Base-by-base conservation (phyloP, 2,888 invertebrate genomes). In the Meta bourneti region DNA sequence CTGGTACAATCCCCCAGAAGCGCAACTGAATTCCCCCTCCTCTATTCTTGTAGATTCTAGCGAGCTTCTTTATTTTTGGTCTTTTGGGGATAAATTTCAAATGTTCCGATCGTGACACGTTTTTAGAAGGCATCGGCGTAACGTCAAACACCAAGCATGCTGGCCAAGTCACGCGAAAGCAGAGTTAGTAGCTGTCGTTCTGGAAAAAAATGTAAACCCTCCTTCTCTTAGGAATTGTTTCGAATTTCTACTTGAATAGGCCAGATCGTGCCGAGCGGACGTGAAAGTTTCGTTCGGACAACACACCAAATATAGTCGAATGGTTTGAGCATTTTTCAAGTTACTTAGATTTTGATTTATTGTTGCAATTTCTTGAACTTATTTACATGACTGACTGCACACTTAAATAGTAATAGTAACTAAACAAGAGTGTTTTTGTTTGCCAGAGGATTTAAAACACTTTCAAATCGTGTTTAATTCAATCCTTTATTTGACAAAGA, bases 61-160 rank as follows among this genome's bases (percentile, higher is more conserved):
- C 52, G 13, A 34, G 61, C n/a, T 83, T 54, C 54, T 86, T 78
- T 52, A 70, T 87, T 87, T 87, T 72, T 16, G 54, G 13, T 52
- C 87, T 80, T 79, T 87, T 87, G 87, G 87, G 87, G 80, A 87
- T 87, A 87, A 87, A 87, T 87, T 87, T 78, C 87, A 78, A 87
- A 87, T 87, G 87, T 79, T 72, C 54, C 19, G n/a, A 80, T 87
- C 80, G 87, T 87, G 87, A 87, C 87, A 80, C 72, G 79, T 51
- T 80, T 80, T 86, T 52, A n/a, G 52, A 52, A 77, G 54, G 51
- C 70, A 70, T 77, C 69, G 78, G 51, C 51, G 70, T 70, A 84
- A 72, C n/a, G 54, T 49, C 52, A 34, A 13, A 52, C 52, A 16
- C 79, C 70, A 16, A 54, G 19, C 71, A 34, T 51, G 69, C 70